Conservation (phyloP, 2,888 invertebrate species). For the Stenoptilia bipunctidactyla region DNA sequence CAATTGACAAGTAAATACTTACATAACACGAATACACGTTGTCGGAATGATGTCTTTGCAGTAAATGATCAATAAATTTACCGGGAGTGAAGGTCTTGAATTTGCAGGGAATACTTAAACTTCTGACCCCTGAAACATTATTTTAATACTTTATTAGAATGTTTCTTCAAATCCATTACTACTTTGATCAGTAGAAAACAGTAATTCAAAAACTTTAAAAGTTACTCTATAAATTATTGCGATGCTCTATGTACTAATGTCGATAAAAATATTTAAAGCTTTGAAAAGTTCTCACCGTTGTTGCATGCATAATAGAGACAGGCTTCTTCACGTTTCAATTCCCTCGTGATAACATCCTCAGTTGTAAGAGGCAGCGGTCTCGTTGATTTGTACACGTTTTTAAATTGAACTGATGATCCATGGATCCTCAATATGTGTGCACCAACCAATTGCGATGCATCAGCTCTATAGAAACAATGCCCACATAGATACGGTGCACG, state of each 20-base stretch:
- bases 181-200: too few relatives aligned
- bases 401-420: constrained; percentile 15
- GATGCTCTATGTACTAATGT: too few relatives aligned
- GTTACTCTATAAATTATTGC: too few relatives aligned
- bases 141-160: constrained; percentile 2
- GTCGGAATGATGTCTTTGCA: constrained; percentile 25
- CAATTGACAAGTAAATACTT: constrained; percentile 20
- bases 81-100: constrained; percentile 41
- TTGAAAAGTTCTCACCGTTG: constrained; percentile 24
- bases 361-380: constrained; percentile 17
- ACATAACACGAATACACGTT: constrained; percentile 34
- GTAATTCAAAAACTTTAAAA: too few relatives aligned
- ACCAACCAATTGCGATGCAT: constrained; percentile 70
- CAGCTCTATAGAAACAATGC: constrained; percentile 77
- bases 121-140: constrained; percentile 11
- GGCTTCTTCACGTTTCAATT: constrained; percentile 35
- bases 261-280: too few relatives aligned
- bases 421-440: constrained; percentile 66
- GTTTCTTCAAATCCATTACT: too few relatives aligned
- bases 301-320: constrained; percentile 41
- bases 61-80: constrained; percentile 43
- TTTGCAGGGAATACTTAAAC: constrained; percentile 22
- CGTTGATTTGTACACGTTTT: constrained; percentile 25
- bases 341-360: constrained; percentile 14
- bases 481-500: constrained; percentile 74